These are phyloP conservation scores for Tamias sibiricus DNA, from an alignment of 2,113 vertebrate genomes.

Conservation along the genomic window DNA sequence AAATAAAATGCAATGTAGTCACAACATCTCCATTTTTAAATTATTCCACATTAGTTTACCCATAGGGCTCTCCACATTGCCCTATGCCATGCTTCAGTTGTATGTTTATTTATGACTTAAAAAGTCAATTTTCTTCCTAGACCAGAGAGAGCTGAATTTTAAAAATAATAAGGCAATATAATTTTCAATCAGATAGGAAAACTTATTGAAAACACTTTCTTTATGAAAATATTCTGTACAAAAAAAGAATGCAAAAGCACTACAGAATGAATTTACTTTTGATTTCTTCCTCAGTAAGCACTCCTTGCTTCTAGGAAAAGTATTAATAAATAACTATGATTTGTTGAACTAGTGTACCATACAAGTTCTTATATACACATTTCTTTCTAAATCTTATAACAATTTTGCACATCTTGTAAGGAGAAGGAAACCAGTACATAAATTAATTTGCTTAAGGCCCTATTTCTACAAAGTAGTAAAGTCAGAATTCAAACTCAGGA, in stretches of 20 bases:
- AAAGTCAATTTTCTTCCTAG: constrained; percentile 20
- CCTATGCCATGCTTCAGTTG: background rate
- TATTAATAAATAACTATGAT: constrained; percentile 5
- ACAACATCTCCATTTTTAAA: background rate
- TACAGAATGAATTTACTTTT: background rate
- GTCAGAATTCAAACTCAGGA: background rate
- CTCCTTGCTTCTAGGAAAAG: background rate
- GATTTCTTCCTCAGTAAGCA: background rate
- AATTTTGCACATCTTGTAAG: background rate
- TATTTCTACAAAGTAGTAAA: background rate
- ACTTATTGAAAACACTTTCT: background rate
- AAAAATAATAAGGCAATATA: constrained; percentile 48
- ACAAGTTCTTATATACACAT: background rate
- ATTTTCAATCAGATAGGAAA: background rate
- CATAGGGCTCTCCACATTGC: background rate
- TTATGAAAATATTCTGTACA: constrained; percentile 11
- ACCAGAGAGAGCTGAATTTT: background rate
- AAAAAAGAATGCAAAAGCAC: background rate
- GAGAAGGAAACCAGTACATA: background rate
- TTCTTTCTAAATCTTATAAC: background rate
- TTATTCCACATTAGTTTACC: background rate
- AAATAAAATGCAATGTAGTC: background rate
- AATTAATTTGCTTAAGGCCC: background rate
- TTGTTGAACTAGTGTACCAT: background rate
- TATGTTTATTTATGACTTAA: background rate